phyloP scores from a whole-genome alignment of 2,888 invertebrate genomes.

The Catotricha subobsoleta region DNA sequence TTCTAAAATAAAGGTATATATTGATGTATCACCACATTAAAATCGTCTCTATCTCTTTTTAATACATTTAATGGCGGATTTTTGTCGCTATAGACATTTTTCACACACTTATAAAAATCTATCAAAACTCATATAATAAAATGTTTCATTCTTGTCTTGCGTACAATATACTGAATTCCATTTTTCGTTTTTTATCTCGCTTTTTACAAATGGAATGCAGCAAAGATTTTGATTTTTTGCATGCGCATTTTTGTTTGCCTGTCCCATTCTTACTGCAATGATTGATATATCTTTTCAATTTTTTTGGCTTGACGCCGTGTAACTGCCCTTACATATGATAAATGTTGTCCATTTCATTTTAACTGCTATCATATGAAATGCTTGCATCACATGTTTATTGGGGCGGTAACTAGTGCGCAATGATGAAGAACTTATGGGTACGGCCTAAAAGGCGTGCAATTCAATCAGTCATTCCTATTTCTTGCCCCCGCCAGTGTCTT shows the following conservation, averaged over 20 bases:
- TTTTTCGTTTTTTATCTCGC: conserved; percentile 3
- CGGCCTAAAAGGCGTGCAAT: conserved; percentile 24
- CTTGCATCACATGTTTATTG: conserved; percentile 1
- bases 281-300: conserved; percentile 9
- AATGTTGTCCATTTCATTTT: conserved; percentile 7
- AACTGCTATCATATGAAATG: neutral
- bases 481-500: conserved; percentile 23
- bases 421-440: conserved; percentile 7
- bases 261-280: conserved; percentile 3
- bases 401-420: conserved; percentile 7
- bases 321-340: conserved; percentile 7
- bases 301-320: conserved; percentile 8
- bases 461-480: conserved; percentile 28
- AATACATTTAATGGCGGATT: conserved; percentile 7
- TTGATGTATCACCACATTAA: conserved; percentile 7
- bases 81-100: conserved; percentile 7
- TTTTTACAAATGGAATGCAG: conserved; percentile 4
- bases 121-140: conserved; percentile 2
- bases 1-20: neutral
- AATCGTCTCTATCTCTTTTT: conserved; percentile 7
- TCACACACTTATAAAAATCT: conserved; percentile 6
- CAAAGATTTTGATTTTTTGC: conserved; percentile 4
- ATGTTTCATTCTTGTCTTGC: conserved; percentile 1
- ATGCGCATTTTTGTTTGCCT: conserved; percentile 2
- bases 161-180: neutral